Evolutionary conservation across 2,797 vertebrate genomes (phyloP), one percentile per base, ranked within the genome.

Genomic region (Fistularia tabacaria): DNA sequence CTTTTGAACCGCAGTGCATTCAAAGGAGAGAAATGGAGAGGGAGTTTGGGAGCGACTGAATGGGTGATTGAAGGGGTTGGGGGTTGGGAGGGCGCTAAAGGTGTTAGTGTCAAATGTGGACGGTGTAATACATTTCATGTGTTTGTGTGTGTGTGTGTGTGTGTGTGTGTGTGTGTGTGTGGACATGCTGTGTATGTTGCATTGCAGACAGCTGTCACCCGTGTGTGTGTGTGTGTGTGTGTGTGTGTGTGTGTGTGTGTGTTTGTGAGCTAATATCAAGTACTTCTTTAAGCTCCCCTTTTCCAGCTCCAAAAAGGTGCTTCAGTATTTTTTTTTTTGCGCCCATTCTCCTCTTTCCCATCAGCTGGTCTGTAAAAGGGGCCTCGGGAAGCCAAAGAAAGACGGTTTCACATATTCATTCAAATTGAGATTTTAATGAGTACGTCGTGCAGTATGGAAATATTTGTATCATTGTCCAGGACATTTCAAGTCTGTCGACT

Each of bases 1-100:
- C 80, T 84, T 87, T 88, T 85, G 80, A 86, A 87, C 74, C 78
- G 80, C 85, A 40, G 81, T 85, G 71, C 53, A 67, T 67, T 80
- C 84, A 88, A 87, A 81, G 82, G 89, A 82, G 90, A 87, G 81
- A 88, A 75, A 81, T 74, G 76, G 76, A 82, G 76, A 81, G 71
- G 67, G 73, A 49, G 78, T 78, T 72, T 68, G 61, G 70, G 74
- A 58, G 71, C 64, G 79, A 61, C 64, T 87, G 90, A 88, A 84
- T 78, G 75, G 79, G 63, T 54, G 70, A 80, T 72, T 79, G 76
- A 73, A 82, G 61, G 51, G 51, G 49, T 51, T 53, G 59, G 50
- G 64, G 74, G 44, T 38, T 13, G 14, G 48, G 59, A 54, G 64
- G 58, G 38, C 57, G 51, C 50, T 60, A 52, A 68, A 86, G 66